phyloP scores from a whole-genome alignment of 2,113 vertebrate species.

The Sphaerodactylus townsendi region DNA sequence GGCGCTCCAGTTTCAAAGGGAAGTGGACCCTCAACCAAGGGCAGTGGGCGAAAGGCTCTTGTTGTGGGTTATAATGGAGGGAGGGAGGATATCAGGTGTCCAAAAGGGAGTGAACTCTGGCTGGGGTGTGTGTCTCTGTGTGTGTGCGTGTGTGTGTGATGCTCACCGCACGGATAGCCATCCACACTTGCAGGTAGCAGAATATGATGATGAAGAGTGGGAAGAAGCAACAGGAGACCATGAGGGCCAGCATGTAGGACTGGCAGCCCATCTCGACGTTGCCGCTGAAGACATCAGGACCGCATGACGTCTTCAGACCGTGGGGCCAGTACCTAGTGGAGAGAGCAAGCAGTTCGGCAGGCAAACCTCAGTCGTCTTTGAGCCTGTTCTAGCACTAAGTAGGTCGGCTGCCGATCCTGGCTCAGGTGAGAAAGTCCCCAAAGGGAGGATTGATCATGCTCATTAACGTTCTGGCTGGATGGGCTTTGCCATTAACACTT shows the following conservation, averaged over 20 bases:
- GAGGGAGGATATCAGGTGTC: no score
- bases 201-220: conserved; percentile 81
- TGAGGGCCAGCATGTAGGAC: conserved; percentile 86
- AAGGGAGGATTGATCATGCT: background rate
- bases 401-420: background rate
- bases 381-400: background rate
- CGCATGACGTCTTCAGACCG: conserved; percentile 89
- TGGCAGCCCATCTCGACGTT: conserved; percentile 81
- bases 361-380: no score
- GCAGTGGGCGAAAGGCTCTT: background rate
- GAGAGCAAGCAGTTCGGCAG: background rate
- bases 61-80: background rate
- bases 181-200: conserved; percentile 85
- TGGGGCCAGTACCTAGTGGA: conserved; percentile 87
- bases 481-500: background rate
- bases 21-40: background rate
- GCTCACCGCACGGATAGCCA: conserved; percentile 84
- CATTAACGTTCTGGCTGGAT: background rate
- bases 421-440: background rate
- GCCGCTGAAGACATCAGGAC: conserved; percentile 90
- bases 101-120: background rate
- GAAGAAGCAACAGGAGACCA: conserved; percentile 82
- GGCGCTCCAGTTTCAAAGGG: background rate
- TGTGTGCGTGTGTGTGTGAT: no score
- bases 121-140: no score